These are phyloP conservation scores for Noctua janthina DNA, from an alignment of 2,888 invertebrate species.

Conservation along the genomic window DNA sequence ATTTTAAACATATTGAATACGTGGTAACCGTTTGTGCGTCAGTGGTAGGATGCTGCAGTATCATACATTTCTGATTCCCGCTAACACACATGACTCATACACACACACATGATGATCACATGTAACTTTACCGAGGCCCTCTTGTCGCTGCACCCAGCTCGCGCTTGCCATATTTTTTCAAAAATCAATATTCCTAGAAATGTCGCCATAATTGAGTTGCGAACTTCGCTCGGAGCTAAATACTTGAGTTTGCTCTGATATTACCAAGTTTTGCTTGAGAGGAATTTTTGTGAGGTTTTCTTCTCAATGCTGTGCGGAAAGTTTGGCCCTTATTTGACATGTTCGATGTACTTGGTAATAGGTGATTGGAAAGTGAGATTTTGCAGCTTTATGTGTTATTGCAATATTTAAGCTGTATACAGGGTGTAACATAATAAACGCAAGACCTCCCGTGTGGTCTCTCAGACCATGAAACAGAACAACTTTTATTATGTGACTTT, in stretches of 20 bases:
- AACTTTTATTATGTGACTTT: too few relatives aligned
- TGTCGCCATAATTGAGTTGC: constrained; percentile 57
- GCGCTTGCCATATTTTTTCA: constrained; percentile 16
- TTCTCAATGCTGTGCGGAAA: constrained; percentile 9
- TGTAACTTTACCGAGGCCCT: too few relatives aligned
- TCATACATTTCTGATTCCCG: too few relatives aligned
- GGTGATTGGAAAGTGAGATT: not conserved
- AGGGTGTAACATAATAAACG: too few relatives aligned
- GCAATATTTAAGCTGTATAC: not conserved
- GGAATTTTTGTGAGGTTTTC: constrained; percentile 20
- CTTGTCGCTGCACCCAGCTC: not conserved
- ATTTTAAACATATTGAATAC: too few relatives aligned
- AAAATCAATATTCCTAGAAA: constrained; percentile 56
- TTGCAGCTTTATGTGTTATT: not conserved
- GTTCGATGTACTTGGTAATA: constrained; percentile 16
- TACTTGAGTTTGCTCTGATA: constrained; percentile 44
- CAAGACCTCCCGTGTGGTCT: too few relatives aligned
- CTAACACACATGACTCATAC: too few relatives aligned
- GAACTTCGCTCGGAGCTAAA: constrained; percentile 54
- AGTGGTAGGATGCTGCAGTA: too few relatives aligned
- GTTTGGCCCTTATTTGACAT: constrained; percentile 30
- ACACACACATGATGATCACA: not conserved
- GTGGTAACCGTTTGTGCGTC: too few relatives aligned
- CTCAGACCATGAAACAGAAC: too few relatives aligned
- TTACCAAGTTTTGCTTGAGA: constrained; percentile 43